Percentiles rank a stretch among this genome's conserved stretches.
phyloP scores from a whole-genome alignment of 1,140 invertebrate genomes.

The Bombus huntii region DNA sequence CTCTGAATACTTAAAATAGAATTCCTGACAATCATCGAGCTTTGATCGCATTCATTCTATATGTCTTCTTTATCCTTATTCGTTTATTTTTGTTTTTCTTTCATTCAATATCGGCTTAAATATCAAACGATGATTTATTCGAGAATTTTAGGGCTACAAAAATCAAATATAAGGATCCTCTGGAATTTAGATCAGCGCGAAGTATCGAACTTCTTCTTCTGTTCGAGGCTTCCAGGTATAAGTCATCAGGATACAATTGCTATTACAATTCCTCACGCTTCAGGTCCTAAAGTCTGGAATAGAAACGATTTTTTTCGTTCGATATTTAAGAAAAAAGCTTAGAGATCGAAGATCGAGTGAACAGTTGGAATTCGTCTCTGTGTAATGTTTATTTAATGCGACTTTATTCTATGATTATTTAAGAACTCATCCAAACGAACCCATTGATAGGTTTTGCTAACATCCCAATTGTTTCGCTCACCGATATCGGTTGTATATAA shows the following conservation, averaged over 20 bases:
- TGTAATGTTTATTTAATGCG: conserved; percentile 21
- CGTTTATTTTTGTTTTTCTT: background rate
- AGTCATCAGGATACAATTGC: too few species aligned
- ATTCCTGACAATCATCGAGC: conserved; percentile 2
- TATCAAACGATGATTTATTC: background rate
- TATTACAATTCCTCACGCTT: too few species aligned
- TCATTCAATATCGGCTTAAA: background rate
- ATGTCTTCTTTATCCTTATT: background rate
- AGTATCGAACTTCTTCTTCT: too few species aligned
- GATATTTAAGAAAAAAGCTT: background rate
- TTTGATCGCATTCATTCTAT: background rate
- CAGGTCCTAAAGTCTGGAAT: background rate
- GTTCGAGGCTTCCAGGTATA: too few species aligned
- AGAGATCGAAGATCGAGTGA: background rate
- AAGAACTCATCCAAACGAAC: conserved; percentile 16
- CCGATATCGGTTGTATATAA: conserved; percentile 44
- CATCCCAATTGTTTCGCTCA: conserved; percentile 41
- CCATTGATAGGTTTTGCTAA: conserved; percentile 19
- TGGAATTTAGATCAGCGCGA: too few species aligned
- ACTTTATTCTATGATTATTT: conserved; percentile 22
- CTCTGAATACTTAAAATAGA: background rate
- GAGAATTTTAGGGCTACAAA: background rate
- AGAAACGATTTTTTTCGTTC: background rate
- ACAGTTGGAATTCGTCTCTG: background rate
- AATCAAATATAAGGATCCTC: too few species aligned